Base-by-base conservation (phyloP, 2,113 vertebrate species). In the Pontoporia blainvillei region DNA sequence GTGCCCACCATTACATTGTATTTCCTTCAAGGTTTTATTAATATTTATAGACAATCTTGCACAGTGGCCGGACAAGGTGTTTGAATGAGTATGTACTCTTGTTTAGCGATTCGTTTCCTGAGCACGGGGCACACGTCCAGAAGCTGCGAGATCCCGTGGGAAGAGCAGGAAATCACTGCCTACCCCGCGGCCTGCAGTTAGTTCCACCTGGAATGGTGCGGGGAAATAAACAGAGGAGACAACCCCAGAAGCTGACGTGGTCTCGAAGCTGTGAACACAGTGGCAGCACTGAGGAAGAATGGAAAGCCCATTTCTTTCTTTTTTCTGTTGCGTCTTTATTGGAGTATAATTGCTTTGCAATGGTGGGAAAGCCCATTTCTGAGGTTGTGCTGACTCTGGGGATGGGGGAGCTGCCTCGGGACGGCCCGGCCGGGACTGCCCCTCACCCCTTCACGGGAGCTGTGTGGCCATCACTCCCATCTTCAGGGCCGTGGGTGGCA, bases 191-290 rank as follows among this genome's bases (percentile, higher is more conserved):
- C n/a, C 52, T 27, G 27, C 29, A 31, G 54, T 21, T 21, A 8
- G n/a, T 7, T 36, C n/a, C 14, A 7, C 76, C 52, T 57, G 76
- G 76, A 27, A 23, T 8, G 52, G 21, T 8, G 49, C 9, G 20
- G 49, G 49, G 49, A 54, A 54, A 2, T 11, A 14, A 23, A n/a
- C 73, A n/a, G 44, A 0, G 34, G 86, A 61, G 39, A 7, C 5
- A 27, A 15, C 9, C 39, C 44, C 6, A 7, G 41, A 8, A 9
- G 41, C 1, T 39, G 46, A 3, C 6, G 0, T 6, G 5, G 46
- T 61, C 41, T 86, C 2, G 29, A 23, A 59, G 49, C 49, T n/a
- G 12, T 29, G 27, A 64, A 2, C 29, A 11, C 39, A 62, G 17
- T 25, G 39, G n/a, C 44, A 10, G 15, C 27, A 17, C 36, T 0